Conservation (phyloP, 2,888 invertebrate species). For the Ochropleura leucogaster region DNA sequence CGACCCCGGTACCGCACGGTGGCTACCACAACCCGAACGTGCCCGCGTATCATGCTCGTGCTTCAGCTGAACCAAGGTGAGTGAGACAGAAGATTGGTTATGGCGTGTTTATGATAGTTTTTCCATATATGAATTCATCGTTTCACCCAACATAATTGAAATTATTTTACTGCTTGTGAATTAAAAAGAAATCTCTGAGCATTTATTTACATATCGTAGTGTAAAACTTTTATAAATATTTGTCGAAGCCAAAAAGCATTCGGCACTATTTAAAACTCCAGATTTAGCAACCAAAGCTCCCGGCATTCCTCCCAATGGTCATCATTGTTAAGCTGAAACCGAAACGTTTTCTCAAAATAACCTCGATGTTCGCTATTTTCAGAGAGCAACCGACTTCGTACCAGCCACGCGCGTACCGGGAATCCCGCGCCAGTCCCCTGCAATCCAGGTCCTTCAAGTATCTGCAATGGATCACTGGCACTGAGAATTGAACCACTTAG, state of each 20-base stretch:
- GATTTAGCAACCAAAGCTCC: conserved; percentile 19
- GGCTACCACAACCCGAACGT: conserved; percentile 86
- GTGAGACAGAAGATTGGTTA: not conserved
- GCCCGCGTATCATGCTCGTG: conserved; percentile 87
- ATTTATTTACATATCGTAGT: not conserved
- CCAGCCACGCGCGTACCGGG: conserved; percentile 80
- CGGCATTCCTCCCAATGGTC: conserved; percentile 37
- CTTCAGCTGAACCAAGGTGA: conserved; percentile 88
- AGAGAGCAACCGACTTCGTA: conserved; percentile 85
- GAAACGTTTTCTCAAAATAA: conserved; percentile 50
- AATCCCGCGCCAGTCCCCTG: conserved; percentile 83
- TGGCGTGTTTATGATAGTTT: not conserved
- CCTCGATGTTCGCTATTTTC: conserved; percentile 70
- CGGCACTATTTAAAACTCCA: conserved; percentile 17
- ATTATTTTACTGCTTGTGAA: no score
- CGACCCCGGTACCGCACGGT: conserved; percentile 81
- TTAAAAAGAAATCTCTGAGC: not conserved
- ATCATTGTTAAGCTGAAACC: conserved; percentile 35
- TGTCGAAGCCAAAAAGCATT: not conserved
- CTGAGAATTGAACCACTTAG: conserved; percentile 80
- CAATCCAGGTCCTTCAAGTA: conserved; percentile 90
- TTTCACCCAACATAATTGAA: not conserved
- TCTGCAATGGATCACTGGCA: conserved; percentile 90
- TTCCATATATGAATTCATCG: not conserved
- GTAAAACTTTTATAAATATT: not conserved